Conservation (phyloP, 2,113 vertebrate genomes). For the Bubalus kerabau region DNA sequence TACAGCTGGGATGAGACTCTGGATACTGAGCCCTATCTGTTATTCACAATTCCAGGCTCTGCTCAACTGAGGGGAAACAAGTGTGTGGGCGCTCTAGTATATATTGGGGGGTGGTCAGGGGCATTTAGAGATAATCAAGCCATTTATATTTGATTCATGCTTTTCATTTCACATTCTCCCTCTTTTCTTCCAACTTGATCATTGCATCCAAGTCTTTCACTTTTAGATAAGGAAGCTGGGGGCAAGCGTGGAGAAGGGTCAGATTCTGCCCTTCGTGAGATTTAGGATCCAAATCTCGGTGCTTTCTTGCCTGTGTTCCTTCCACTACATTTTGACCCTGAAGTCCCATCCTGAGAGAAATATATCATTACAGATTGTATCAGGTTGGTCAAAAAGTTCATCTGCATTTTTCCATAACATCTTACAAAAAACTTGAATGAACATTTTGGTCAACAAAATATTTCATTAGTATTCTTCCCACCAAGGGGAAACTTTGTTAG, state of each 20-base stretch:
- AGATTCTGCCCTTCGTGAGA: not conserved
- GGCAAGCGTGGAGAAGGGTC: not conserved
- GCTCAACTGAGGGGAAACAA: not conserved
- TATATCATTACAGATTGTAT: not conserved
- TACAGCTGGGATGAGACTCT: not conserved
- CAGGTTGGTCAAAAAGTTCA: not conserved
- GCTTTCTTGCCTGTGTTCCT: not conserved
- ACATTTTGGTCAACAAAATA: not conserved
- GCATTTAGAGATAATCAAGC: not conserved
- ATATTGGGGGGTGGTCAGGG: fast-evolving
- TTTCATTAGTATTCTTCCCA: conserved; percentile 30
- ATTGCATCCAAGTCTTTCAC: not conserved
- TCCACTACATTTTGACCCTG: not conserved
- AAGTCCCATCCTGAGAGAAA: not conserved
- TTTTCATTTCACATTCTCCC: not conserved
- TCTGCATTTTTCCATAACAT: not conserved
- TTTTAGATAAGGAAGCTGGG: not conserved
- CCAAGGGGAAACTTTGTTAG: not conserved
- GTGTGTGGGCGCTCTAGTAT: fast-evolving
- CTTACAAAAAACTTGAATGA: not conserved
- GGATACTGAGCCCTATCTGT: not conserved
- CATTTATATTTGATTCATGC: not conserved
- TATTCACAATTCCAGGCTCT: not conserved
- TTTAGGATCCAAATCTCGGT: not conserved
- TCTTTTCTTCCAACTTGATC: not conserved